Evolutionary conservation across 2,797 vertebrate genomes (phyloP).

Genomic region (Hypotaenidia philippensis): DNA sequence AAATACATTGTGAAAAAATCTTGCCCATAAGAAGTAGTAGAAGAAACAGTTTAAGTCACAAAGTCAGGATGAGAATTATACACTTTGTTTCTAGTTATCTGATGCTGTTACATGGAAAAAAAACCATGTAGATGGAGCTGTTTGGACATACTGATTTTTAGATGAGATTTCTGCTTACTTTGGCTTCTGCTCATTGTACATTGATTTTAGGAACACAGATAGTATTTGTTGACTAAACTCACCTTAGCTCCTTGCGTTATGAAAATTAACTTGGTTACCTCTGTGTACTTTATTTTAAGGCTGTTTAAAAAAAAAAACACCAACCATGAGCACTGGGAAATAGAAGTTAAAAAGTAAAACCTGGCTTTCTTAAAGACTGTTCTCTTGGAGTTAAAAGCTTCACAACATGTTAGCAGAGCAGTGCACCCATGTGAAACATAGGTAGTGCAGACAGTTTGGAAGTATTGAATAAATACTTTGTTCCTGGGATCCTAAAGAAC

Average conservation of each 20-base stretch:
- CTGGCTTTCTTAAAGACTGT: fast-evolving
- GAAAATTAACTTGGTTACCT: neutral
- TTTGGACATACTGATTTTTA: neutral
- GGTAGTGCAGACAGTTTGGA: neutral
- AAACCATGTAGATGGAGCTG: neutral
- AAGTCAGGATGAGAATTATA: neutral
- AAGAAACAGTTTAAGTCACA: neutral
- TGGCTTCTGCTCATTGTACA: fast-evolving
- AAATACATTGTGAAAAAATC: neutral
- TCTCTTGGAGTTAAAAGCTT: neutral
- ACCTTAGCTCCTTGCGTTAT: neutral
- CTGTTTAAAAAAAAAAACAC: neutral
- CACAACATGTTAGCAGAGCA: neutral
- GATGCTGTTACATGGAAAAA: neutral
- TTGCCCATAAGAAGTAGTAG: neutral
- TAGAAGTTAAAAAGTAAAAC: neutral
- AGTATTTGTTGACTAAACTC: neutral
- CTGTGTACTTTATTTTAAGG: neutral
- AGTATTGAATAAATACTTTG: neutral
- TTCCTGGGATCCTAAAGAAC: neutral
- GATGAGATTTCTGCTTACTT: neutral
- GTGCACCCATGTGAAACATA: fast-evolving
- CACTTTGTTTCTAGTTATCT: neutral
- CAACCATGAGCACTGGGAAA: neutral
- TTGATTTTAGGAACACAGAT: neutral